A percentile compares a stretch with the other conserved stretches of the same genome.
Evolutionary conservation across 35 echinoderm and acorn worm genomes (phyloP).

Genomic region (Heliocidaris tuberculata): DNA sequence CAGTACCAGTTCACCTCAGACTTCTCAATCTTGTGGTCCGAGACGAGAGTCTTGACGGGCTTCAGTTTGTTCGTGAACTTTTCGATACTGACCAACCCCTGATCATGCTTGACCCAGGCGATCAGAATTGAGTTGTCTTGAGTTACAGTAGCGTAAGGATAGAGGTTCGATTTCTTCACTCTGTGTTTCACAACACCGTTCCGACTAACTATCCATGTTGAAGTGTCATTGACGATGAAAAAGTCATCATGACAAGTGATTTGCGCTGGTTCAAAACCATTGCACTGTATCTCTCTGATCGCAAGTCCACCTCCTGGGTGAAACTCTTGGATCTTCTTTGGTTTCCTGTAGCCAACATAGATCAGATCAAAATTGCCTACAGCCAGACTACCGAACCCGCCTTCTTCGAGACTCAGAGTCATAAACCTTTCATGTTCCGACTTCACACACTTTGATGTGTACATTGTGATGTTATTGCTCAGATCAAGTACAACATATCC

Average conservation of each 20-base stretch:
- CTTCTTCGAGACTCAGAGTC: not conserved
- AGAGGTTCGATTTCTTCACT: not conserved
- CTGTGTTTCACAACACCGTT: not conserved
- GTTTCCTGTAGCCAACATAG: not conserved
- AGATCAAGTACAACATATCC: not conserved
- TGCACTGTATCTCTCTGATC: not conserved
- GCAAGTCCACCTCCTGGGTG: not conserved
- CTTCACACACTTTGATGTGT: not conserved
- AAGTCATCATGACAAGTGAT: not conserved
- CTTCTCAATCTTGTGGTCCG: not conserved
- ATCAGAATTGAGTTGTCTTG: not conserved
- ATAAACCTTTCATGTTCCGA: not conserved
- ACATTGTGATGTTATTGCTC: not conserved
- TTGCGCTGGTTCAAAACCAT: not conserved
- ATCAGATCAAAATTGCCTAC: not conserved
- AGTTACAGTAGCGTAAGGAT: not conserved
- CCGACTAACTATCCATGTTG: not conserved
- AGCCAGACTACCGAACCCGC: not conserved
- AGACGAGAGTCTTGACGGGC: not conserved
- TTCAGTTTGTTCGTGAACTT: not conserved
- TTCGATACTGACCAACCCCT: not conserved
- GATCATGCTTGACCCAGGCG: conserved; percentile 8
- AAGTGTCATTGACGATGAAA: not conserved
- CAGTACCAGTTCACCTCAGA: not conserved
- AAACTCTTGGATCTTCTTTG: not conserved